Evolutionary conservation across 2,113 vertebrate genomes (phyloP).

Genomic region (Rhinopithecus roxellana): DNA sequence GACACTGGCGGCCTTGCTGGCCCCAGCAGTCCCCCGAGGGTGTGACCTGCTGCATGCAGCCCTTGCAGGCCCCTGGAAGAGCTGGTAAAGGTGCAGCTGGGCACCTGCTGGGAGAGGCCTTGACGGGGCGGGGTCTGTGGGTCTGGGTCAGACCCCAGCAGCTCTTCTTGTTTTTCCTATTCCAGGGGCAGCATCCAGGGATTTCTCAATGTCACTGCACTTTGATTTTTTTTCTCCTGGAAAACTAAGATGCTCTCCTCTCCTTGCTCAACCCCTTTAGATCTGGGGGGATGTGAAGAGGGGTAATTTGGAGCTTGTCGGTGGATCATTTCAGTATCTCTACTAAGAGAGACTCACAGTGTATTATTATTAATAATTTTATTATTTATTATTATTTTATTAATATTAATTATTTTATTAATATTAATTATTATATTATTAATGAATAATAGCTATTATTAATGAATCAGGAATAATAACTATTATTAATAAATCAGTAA

Average conservation of each 20-base stretch:
- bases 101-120: neutral
- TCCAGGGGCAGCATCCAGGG: rapidly evolving
- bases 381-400: no score
- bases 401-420: no score
- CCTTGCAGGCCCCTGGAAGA: neutral
- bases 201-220: rapidly evolving
- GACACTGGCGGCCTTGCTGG: neutral
- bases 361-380: no score
- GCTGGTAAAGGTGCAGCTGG: neutral
- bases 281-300: neutral
- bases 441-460: no score
- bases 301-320: neutral
- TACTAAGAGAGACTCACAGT: neutral
- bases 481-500: no score
- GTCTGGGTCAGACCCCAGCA: rapidly evolving
- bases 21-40: neutral
- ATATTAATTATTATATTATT: no score
- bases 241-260: rapidly evolving
- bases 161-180: no score
- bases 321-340: neutral
- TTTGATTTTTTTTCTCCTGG: neutral
- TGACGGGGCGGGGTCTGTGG: no score
- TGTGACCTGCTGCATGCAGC: neutral
- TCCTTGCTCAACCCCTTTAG: rapidly evolving
- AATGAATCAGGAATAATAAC: no score